Conservation (phyloP, 1,140 invertebrate species). For the Chrysomallon squamiferum region DNA sequence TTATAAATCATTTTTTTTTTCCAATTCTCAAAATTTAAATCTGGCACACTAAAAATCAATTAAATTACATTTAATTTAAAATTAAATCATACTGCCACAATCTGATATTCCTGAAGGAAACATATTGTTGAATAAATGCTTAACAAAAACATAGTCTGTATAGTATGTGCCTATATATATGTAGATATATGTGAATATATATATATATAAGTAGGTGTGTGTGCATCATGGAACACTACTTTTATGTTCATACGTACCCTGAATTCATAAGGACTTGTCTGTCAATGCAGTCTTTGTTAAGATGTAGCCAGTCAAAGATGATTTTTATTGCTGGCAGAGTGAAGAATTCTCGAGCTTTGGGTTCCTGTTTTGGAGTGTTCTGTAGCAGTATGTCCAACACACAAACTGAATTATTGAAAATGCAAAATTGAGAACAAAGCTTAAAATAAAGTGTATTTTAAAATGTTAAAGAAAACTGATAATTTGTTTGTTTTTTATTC, state of each 20-base stretch:
- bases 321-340: conserved; percentile 79
- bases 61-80: too few species aligned
- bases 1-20: neutral
- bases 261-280: conserved; percentile 70
- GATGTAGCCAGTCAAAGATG: conserved; percentile 75
- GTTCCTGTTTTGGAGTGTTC: conserved; percentile 71
- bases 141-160: too few species aligned
- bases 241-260: conserved; percentile 67
- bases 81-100: too few species aligned
- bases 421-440: neutral
- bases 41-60: too few species aligned
- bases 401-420: conserved; percentile 40
- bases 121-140: too few species aligned
- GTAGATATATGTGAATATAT: too few species aligned
- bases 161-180: too few species aligned
- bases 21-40: too few species aligned
- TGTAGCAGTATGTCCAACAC: conserved; percentile 74
- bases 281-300: conserved; percentile 69
- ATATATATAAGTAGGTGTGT: too few species aligned
- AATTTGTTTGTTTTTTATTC: neutral
- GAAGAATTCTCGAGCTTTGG: conserved; percentile 70
- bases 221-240: too few species aligned
- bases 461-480: neutral
- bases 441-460: neutral
- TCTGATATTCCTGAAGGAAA: too few species aligned